Evolutionary conservation across 1,140 invertebrate genomes (phyloP).

Genomic region (Pachypsylla venusta): DNA sequence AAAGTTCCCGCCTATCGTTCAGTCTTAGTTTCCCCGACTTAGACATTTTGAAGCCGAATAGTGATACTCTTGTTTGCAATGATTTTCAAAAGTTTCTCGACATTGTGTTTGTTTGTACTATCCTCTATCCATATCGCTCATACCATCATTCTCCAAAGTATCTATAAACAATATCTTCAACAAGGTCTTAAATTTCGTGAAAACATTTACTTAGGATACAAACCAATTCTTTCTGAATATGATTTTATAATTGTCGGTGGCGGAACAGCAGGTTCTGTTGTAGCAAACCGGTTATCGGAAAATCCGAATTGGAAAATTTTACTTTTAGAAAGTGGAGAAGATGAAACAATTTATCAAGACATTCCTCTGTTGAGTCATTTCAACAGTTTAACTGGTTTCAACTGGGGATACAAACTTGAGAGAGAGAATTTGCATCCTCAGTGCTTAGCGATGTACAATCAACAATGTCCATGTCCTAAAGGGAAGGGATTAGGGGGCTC

Average conservation of each 20-base stretch:
- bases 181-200: conserved; percentile 22
- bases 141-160: conserved; percentile 11
- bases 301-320: conserved; percentile 33
- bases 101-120: no score
- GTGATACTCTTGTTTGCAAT: no score
- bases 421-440: conserved; percentile 36
- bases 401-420: conserved; percentile 56
- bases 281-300: conserved; percentile 41
- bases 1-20: no score
- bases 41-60: no score
- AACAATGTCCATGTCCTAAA: conserved; percentile 22
- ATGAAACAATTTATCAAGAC: conserved; percentile 48
- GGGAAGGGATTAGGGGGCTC: conserved; percentile 45
- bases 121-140: neutral
- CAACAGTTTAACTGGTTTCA: conserved; percentile 37
- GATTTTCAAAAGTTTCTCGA: no score
- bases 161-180: conserved; percentile 20
- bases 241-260: conserved; percentile 34
- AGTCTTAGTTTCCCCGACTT: no score
- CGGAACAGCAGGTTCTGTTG: conserved; percentile 39
- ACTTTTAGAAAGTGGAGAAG: conserved; percentile 44
- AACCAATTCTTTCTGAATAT: conserved; percentile 22
- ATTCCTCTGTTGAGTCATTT: conserved; percentile 44
- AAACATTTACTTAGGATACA: conserved; percentile 21
- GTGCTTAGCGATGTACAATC: conserved; percentile 31